A percentile compares a stretch with the other conserved stretches of the same genome.
These are phyloP conservation scores for Steinernema hermaphroditum DNA, from an alignment of 2,888 invertebrate species.

Conservation along the genomic window DNA sequence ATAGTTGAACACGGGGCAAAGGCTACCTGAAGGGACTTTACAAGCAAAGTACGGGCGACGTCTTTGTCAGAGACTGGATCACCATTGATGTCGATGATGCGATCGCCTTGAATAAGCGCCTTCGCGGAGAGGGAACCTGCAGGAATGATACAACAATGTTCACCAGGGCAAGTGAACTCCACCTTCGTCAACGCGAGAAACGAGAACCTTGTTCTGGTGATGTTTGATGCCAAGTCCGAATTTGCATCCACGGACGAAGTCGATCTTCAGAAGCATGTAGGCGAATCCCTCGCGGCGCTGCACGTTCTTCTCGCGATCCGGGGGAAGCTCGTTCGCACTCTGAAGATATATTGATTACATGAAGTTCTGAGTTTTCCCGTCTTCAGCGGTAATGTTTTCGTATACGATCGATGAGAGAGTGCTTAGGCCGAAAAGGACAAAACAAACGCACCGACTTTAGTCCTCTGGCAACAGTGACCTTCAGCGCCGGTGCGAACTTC, in stretches of 20 bases:
- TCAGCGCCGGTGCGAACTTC: slow-evolving; percentile 1
- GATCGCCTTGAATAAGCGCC: slow-evolving; percentile 34
- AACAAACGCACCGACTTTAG: not conserved
- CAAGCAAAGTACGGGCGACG: slow-evolving; percentile 36
- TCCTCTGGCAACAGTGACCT: slow-evolving; percentile 20
- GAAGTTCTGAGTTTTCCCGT: too few relatives aligned
- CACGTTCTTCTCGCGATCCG: slow-evolving; percentile 38
- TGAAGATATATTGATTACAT: slow-evolving; percentile 2
- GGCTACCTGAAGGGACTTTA: slow-evolving; percentile 37
- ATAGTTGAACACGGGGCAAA: too few relatives aligned
- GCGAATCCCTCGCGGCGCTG: slow-evolving; percentile 37
- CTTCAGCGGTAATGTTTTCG: too few relatives aligned
- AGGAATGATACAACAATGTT: not conserved
- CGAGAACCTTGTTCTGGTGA: slow-evolving; percentile 41
- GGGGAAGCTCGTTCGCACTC: slow-evolving; percentile 34
- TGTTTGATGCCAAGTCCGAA: slow-evolving; percentile 44
- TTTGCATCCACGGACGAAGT: slow-evolving; percentile 38
- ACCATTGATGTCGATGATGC: slow-evolving; percentile 40
- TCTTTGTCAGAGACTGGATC: slow-evolving; percentile 40
- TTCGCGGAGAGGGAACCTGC: slow-evolving; percentile 41
- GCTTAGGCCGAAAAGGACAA: not conserved
- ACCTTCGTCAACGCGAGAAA: slow-evolving; percentile 37
- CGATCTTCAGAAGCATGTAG: slow-evolving; percentile 38
- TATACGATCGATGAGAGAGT: too few relatives aligned
- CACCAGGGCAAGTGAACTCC: not conserved